Evolutionary conservation across 2,888 invertebrate genomes (phyloP), one percentile per base, ranked within the genome.

Genomic region (Andrena marginata): DNA sequence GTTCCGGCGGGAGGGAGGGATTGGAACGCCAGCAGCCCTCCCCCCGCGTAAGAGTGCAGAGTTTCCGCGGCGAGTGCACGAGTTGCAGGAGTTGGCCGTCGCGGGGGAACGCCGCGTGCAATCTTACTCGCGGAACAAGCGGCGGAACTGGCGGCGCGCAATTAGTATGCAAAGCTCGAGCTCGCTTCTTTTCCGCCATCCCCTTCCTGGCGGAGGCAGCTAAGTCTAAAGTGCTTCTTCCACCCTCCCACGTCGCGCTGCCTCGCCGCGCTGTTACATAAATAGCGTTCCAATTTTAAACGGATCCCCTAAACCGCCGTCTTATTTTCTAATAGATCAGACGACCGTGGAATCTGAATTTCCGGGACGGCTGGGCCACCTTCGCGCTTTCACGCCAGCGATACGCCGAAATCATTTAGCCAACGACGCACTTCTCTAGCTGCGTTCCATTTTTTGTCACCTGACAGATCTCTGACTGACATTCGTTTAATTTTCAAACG

Each of bases 231-330:
- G 31, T 29, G 54, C 13, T 42, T 31, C 54, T 33, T 23, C 56
- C 56, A 26, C 26, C 42, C 42, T 42, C 42, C 42, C 42, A 42
- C 42, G 42, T 16, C 56, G 26, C 23, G 26, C 26, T 13, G 68
- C 2, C 29, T 20, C 59, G 29, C 29, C 48, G 42, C 26, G 20
- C 60, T 31, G 49, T 49, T 31, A 49, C 62, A 71, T 62, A 71
- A 71, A 62, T 31, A 62, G 20, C 71, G 71, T 16, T 62, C 71
- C 71, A 71, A 62, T 71, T 71, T 71, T 62, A 71, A 71, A 71
- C 62, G 49, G 35, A 71, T 62, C 71, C 5, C 42, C 42, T 2
- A 42, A 42, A 26, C 26, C 35, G 56, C 69, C 69, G 35, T 49
- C 71, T 71, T 23, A 49, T 49, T 62, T 60, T 62, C 71, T 62